Base-by-base conservation (phyloP, 2,888 invertebrate genomes). In the Mellilla xanthometata region DNA sequence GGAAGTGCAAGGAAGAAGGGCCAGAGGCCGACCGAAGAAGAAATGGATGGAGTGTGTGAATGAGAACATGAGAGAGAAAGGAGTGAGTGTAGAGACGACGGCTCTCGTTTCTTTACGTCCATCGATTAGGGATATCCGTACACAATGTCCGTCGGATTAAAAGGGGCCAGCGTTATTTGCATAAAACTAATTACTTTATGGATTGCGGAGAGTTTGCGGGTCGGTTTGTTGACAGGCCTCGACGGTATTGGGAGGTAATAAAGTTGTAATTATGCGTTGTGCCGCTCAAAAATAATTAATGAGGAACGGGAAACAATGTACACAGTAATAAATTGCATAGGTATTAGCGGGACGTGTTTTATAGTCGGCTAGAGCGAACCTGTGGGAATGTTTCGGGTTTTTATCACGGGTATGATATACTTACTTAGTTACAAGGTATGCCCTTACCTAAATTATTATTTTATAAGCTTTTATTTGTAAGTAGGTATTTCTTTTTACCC, bases 181-280 rank as follows among this genome's bases (percentile, higher is more conserved):
- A 72, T 73, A 70, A 66, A 72, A 68, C 62, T 69, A 71, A 72
- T 74, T 72, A 73, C 49, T 40, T 44, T 48, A 40, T 41, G 53
- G 59, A 52, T 58, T 51, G 52, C 51, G 52, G 40, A 58, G 58
- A 65, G 62, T 65, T 66, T 64, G 60, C 55, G 46, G 62, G 54
- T 58, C 51, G 49, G 49, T 52, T 48, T 50, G 61, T 60, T 62
- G 64, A 62, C 65, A 61, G 58, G 35, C 48, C 39, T 42, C 46
- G 2, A 32, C 43, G 51, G 55, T 56, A 49, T 49, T 36, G 36
- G 49, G 39, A 28, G 48, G 46, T 54, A 60, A 62, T 60, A 61
- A 60, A 64, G 52, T 58, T 45, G 57, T 65, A 57, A 60, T 58
- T 65, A 62, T 57, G 43, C 39, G 54, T 30, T 56, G 49, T 39